Conservation (phyloP, 2,797 vertebrate genomes). For the Pseudomugil tenellus region DNA sequence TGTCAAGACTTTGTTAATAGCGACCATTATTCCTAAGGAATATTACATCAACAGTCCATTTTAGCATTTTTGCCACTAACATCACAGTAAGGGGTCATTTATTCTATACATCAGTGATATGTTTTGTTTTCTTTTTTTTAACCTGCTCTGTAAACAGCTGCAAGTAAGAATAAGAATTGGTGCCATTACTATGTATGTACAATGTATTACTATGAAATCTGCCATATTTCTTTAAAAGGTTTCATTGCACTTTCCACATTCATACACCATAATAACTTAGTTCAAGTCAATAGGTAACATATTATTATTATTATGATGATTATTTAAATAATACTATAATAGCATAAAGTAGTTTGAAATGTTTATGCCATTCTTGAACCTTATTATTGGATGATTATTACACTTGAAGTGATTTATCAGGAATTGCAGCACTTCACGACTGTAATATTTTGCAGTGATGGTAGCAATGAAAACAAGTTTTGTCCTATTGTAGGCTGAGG, state of each 20-base stretch:
- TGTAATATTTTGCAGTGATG: neutral
- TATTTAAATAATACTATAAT: no score
- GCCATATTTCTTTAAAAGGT: neutral
- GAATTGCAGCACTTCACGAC: neutral
- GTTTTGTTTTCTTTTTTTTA: neutral
- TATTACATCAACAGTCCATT: no score
- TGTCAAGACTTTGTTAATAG: no score
- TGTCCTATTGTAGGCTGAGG: neutral
- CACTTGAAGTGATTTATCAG: neutral
- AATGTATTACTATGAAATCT: neutral
- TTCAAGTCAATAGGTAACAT: no score
- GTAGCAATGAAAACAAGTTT: neutral
- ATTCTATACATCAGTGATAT: neutral
- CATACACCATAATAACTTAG: neutral
- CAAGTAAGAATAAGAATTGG: neutral
- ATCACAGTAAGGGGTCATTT: no score
- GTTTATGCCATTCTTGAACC: neutral
- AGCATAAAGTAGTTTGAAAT: neutral
- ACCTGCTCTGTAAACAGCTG: neutral
- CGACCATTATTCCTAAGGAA: no score
- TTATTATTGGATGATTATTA: neutral
- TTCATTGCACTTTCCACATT: neutral
- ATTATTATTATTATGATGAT: no score
- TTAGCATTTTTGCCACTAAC: no score
- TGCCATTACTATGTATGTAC: neutral